Percentiles rank a stretch among this genome's conserved stretches.
These are phyloP conservation scores for Mohoua ochrocephala DNA, from an alignment of 2,113 vertebrate genomes.

Conservation along the genomic window DNA sequence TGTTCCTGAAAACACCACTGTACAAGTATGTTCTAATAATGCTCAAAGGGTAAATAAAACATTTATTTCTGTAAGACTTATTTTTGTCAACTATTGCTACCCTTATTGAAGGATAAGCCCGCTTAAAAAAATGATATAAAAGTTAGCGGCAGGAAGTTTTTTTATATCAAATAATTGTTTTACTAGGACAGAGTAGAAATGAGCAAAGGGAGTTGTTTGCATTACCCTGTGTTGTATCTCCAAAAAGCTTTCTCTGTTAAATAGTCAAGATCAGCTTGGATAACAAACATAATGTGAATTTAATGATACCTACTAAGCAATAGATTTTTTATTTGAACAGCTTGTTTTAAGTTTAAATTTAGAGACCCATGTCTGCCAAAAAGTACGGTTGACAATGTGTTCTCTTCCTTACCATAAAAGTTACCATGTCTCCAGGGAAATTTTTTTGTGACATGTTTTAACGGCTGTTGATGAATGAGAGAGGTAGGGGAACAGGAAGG, in stretches of 20 bases:
- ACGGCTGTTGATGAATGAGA: not conserved
- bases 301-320: not conserved
- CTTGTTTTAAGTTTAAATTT: not conserved
- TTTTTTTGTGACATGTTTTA: not conserved
- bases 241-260: not conserved
- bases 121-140: slow-evolving; percentile 21
- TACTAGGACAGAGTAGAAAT: not conserved
- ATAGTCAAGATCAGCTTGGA: not conserved
- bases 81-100: slow-evolving; percentile 8
- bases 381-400: not conserved
- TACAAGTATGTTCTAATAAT: not conserved
- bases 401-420: not conserved
- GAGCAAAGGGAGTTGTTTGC: not conserved
- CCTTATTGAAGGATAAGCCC: slow-evolving; percentile 22
- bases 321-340: not conserved
- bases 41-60: slow-evolving; percentile 44
- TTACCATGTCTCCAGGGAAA: not conserved
- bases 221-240: not conserved
- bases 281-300: not conserved
- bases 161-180: not conserved
- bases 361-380: not conserved
- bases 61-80: not conserved
- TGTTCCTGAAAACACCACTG: slow-evolving; percentile 10
- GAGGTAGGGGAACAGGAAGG: not conserved
- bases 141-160: slow-evolving; percentile 27